Evolutionary conservation across 2,888 invertebrate genomes (phyloP).

Genomic region (Omphaloscelis lunosa): DNA sequence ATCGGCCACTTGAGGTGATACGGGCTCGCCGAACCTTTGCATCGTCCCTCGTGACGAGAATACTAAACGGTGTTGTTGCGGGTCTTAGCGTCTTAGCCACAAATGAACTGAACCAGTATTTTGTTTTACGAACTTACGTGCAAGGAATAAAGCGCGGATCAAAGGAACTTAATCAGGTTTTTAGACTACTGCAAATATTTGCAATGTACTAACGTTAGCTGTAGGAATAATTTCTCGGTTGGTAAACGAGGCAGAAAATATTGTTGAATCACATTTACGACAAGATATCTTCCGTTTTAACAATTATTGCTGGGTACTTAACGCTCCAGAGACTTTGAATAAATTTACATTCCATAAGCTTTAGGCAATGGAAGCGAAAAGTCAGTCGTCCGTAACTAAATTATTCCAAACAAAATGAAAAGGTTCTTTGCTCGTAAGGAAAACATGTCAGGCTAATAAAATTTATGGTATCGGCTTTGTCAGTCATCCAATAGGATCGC

Average conservation of each 20-base stretch:
- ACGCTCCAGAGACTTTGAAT: constrained; percentile 32
- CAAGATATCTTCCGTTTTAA: constrained; percentile 32
- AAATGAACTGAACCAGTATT: constrained; percentile 44
- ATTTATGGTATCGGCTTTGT: constrained; percentile 21
- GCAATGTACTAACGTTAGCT: constrained; percentile 1
- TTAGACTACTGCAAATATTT: constrained; percentile 25
- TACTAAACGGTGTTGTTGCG: constrained; percentile 36
- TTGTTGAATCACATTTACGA: constrained; percentile 30
- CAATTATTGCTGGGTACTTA: constrained; percentile 23
- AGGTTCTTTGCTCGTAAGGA: not conserved
- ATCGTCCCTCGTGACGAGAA: constrained; percentile 22
- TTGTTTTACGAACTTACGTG: constrained; percentile 37
- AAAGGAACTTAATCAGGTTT: constrained; percentile 24
- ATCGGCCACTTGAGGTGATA: constrained; percentile 30
- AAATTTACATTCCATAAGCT: constrained; percentile 49
- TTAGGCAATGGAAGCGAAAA: constrained; percentile 8
- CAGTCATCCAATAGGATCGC: constrained; percentile 26
- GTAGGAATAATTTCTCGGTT: constrained; percentile 1
- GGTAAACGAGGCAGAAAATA: constrained; percentile 13
- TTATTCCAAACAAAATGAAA: constrained; percentile 14
- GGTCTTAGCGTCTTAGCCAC: constrained; percentile 32
- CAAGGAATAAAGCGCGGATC: constrained; percentile 17
- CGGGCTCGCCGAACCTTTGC: constrained; percentile 29
- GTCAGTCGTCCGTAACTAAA: not conserved
- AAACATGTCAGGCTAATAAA: not conserved